A percentile compares a stretch with the other conserved stretches of the same genome.
phyloP scores from a whole-genome alignment of 2,888 invertebrate genomes.

The Epinotia ramella region DNA sequence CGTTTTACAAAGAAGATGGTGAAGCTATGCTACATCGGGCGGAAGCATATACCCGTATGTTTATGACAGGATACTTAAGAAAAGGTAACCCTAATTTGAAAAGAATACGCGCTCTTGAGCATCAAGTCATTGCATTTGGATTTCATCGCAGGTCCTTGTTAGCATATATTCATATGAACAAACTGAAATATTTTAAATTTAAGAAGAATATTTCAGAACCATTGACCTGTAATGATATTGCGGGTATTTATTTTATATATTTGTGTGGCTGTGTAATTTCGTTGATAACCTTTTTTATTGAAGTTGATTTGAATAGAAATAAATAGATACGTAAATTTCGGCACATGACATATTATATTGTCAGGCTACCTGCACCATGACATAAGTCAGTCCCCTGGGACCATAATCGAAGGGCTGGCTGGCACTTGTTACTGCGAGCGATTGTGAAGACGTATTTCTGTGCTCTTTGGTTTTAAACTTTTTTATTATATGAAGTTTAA shows the following conservation, averaged over 20 bases:
- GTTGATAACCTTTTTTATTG: constrained; percentile 31
- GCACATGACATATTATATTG: no score
- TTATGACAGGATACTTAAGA: constrained; percentile 32
- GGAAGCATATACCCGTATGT: constrained; percentile 15
- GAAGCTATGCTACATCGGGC: constrained; percentile 30
- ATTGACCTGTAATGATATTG: constrained; percentile 29
- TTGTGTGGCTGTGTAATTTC: constrained; percentile 41
- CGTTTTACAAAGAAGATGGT: constrained; percentile 22
- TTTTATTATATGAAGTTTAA: no score
- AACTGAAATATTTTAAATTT: constrained; percentile 32
- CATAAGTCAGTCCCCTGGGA: no score
- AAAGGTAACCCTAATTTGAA: constrained; percentile 47
- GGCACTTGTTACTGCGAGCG: no score
- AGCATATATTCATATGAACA: constrained; percentile 29
- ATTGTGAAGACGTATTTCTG: no score
- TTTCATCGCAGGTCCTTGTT: constrained; percentile 33
- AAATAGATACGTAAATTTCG: no score
- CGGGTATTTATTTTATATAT: constrained; percentile 40
- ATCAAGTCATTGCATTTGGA: constrained; percentile 26
- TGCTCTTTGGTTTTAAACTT: no score
- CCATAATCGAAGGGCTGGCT: no score
- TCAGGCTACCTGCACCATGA: no score
- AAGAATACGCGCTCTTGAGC: constrained; percentile 42
- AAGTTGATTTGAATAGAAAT: no score
- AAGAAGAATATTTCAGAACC: constrained; percentile 8